Base-by-base conservation (phyloP, 2,888 invertebrate species). In the Lasius platythorax region DNA sequence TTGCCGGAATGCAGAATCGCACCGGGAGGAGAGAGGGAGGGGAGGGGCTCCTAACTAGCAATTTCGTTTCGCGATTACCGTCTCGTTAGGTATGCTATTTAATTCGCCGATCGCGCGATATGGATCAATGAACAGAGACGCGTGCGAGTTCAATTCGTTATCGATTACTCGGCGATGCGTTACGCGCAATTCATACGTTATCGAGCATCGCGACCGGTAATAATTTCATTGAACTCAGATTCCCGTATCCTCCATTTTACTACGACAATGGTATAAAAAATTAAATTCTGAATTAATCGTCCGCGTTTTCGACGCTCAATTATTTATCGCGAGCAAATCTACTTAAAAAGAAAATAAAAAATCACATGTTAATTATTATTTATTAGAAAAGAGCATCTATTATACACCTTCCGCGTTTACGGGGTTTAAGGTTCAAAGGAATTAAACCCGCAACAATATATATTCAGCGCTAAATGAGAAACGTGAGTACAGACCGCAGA, bases 41-140 rank as follows among this genome's bases (percentile, higher is more conserved):
- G 18, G 18, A 43, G 30, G 37, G 28, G 30, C 46, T 73, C 53
- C 82, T 58, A 78, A 67, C 58, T 63, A 33, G 84, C 82, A 66
- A 89, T 89, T 85, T 88, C 83, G 61, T 75, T n/a, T 2, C n/a
- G 53, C 53, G 53, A 89, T 89, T 89, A 89, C 8, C 53, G n/a
- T 88, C 86, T 89, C 85, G 88, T 88, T 88, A 84, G 82, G 67
- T 88, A 40, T 75, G 66, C 82, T 82, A 70, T 85, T 87, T 84
- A 66, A 82, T 85, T 78, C 81, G 70, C 37, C 40, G 66, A n/a
- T 75, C 53, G 53, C 66, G 73, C 37, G 72, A 82, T 67, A 66
- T 43, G 63, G 18, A 43, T 68, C 78, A 64, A 74, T 73, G 87
- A 87, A 75, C 64, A 61, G 67, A 72, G 64, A 75, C 30, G 12